Evolutionary conservation across 2,113 vertebrate species (phyloP), one percentile per base, ranked within the genome.

Genomic region (Parus major): DNA sequence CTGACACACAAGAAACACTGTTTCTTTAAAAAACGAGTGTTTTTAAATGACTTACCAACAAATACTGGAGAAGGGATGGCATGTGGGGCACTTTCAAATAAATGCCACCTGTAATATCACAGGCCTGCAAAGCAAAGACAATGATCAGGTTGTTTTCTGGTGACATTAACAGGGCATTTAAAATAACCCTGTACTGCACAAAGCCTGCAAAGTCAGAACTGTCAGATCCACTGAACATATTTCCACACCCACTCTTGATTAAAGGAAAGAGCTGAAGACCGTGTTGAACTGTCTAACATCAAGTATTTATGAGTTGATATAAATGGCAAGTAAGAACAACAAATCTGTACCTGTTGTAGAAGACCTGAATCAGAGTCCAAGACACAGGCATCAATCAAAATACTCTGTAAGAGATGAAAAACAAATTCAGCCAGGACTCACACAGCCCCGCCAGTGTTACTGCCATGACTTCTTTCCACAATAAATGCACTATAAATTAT

Each of bases 371-470:
- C 99, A 0, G 99, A 97, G 87, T 99, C 99, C 95, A 99, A 97
- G 69, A 99, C 98, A 86, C 99, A 99, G 33, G 99, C 99, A 91
- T 99, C 99, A 18, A 99, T 99, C 95, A 99, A 96, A 98, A 99
- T 97, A 94, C 96, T 99, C 99, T 99, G 97, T 88, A 97, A 95
- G 80, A 93, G 10, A 82, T 5, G 8, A 42, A 69, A 59, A 66
- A 1, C 21, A 55, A 50, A 82, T 49, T 71, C 42, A 89, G 35
- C 28, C 27, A 65, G 25, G 12, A 53, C 21, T 41, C 61, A n/a
- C 4, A 10, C 1, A 69, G 31, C 27, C 12, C 56, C 42, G 17
- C 11, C 49, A 36, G 24, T 3, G 19, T 41, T 65, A 52, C 9
- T 61, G 44, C 22, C n/a, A 36, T 5, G 17, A 66, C 19, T 35